Evolutionary conservation across 2,888 invertebrate genomes (phyloP), one percentile per base, ranked within the genome.

Genomic region (Lasioglossum oenotherae): DNA sequence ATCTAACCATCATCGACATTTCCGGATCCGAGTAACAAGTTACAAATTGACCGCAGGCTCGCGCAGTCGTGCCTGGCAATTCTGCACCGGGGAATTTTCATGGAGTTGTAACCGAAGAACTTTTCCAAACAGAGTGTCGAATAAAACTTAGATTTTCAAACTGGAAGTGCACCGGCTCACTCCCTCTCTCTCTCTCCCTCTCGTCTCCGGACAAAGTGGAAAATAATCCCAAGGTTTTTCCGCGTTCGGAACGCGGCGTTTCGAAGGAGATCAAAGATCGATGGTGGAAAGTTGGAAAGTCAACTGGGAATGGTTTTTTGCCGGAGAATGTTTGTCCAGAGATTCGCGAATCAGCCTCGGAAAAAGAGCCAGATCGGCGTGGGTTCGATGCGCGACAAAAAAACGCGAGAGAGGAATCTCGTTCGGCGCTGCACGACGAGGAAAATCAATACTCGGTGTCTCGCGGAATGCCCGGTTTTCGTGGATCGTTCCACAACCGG

Each of bases 361-460:
- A 23, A n/a, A 72, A n/a, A 71, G 41, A 60, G 60, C 60, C 60
- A 27, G 35, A 67, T 67, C 67, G 67, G 67, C 19, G 67, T 67
- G 67, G 19, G 67, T 67, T 67, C 67, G 35, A 67, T 14, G 67
- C 67, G 67, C 67, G 67, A 67, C 79, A 44, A 64, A 14, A 27
- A 60, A 74, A 31, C 27, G 60, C 60, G 23, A 31, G n/a, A 19
- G 64, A 64, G 23, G n/a, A n/a, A 53, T 35, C 49, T 69, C 23
- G n/a, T 69, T 78, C 69, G 27, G 69, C 53, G 77, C 38, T 64
- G 64, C n/a, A 46, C 79, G 64, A 41, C 38, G 38, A 46, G 46
- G 74, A 74, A 80, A 74, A 80, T 80, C 79, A 74, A 80, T 80
- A 80, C 67, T 67, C 67, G 67, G 74, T 60, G 60, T 31, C 46